Base-by-base conservation (phyloP, 2,888 invertebrate species). In the Lottia scabra region DNA sequence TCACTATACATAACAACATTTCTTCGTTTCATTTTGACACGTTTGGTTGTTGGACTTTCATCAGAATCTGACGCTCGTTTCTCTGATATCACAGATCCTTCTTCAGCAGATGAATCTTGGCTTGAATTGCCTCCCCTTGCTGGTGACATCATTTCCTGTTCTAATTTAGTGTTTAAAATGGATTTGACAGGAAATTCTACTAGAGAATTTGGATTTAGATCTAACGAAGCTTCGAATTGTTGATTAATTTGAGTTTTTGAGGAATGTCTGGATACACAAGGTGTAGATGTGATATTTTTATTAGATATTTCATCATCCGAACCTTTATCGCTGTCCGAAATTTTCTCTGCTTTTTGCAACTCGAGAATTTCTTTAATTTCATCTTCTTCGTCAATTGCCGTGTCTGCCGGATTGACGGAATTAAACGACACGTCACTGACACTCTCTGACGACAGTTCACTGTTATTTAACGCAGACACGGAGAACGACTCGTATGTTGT, bases 401-500 rank as follows among this genome's bases (percentile, higher is more conserved):
- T 19, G 19, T 56, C 56, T 23, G 56, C 23, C 12, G 56, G 19
- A 56, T 19, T 56, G 12, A 56, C 19, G 15, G 56, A 56, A 23
- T 15, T 56, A 56, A 56, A 56, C 10, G 56, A 56, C 56, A 19
- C 23, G 56, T 56, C 56, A 23, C 56, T 56, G 19, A 23, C 56
- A 56, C 19, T 23, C 12, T 56, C 56, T 23, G 23, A 56, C 13
- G 70, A 70, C 19, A 70, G 38, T 23, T 64, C 70, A 12, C 46
- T 70, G 48, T 46, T 46, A 48, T 64, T 70, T n/a, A 63, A 68
- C 68, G 63, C 23, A 10, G 62, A 75, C 69, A 2, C 75, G 67
- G 4, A 48, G 43, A 77, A 62, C 76, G 65, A 23, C 75, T 81
- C 72, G 81, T 75, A 44, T 48, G 76, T 75, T 65, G 45, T 15